Percentiles rank a stretch among this genome's conserved stretches.
Evolutionary conservation across 2,113 vertebrate genomes (phyloP).

Genomic region (Perca fluviatilis): DNA sequence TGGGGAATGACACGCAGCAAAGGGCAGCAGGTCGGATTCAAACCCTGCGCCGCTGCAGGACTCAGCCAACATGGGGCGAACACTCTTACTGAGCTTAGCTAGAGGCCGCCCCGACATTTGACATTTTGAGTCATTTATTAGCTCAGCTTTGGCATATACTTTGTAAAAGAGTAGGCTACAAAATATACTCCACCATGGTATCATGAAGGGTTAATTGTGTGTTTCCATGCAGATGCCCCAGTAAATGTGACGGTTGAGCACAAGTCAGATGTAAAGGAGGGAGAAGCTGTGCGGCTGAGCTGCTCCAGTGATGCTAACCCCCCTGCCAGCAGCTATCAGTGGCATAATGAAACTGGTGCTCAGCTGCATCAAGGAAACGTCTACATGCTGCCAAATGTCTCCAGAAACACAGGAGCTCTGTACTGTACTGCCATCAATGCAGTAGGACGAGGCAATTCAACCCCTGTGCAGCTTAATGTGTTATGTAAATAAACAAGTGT

Average conservation of each 20-base stretch:
- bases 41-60: too few relatives aligned
- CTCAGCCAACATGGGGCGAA: too few relatives aligned
- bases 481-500: conserved; percentile 65
- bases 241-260: conserved; percentile 57
- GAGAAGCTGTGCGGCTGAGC: conserved; percentile 56
- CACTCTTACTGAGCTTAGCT: too few relatives aligned
- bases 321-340: conserved; percentile 56
- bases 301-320: conserved; percentile 77
- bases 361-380: conserved; percentile 19
- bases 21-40: too few relatives aligned
- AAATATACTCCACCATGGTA: background rate
- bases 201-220: background rate
- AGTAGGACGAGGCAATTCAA: conserved; percentile 58
- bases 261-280: conserved; percentile 60
- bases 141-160: background rate
- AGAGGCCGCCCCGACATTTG: too few relatives aligned
- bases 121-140: background rate
- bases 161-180: background rate
- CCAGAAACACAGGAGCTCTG: conserved; percentile 58
- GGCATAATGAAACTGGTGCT: conserved; percentile 50
- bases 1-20: too few relatives aligned
- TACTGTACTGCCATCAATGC: conserved; percentile 75
- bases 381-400: conserved; percentile 59
- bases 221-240: conserved; percentile 69
- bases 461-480: conserved; percentile 53